Percentiles rank a stretch among this genome's conserved stretches.
phyloP scores from a whole-genome alignment of 2,797 vertebrate species.

The Choloepus didactylus region DNA sequence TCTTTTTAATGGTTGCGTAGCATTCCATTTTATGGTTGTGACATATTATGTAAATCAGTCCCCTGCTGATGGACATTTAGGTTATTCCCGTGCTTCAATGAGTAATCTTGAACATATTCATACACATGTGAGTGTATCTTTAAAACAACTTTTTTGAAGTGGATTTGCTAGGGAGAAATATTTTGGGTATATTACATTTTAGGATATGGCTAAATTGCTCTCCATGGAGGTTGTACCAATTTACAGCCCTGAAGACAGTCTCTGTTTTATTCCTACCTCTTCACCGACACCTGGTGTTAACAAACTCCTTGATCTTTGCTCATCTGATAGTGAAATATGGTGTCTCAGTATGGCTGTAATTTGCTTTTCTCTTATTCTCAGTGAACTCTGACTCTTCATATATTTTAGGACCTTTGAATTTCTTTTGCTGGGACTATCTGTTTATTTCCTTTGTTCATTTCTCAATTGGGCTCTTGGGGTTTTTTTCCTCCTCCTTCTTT shows the following conservation, averaged over 20 bases:
- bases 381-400: not conserved
- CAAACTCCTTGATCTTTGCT: not conserved
- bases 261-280: not conserved
- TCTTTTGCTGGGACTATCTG: not conserved
- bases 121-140: not conserved
- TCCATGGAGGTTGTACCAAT: not conserved
- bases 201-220: not conserved
- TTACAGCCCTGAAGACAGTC: not conserved
- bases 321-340: not conserved
- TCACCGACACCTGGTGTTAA: not conserved
- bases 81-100: not conserved
- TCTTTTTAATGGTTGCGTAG: not conserved
- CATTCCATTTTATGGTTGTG: not conserved
- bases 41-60: not conserved
- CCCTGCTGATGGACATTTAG: not conserved
- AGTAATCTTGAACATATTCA: not conserved
- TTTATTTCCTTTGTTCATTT: constrained; percentile 42
- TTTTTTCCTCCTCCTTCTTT: constrained; percentile 19
- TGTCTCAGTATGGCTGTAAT: not conserved
- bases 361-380: not conserved
- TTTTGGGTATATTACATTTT: not conserved
- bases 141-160: not conserved
- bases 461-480: not conserved
- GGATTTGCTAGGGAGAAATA: not conserved
- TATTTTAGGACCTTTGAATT: not conserved